These are phyloP conservation scores for Griposia aprilina DNA, from an alignment of 2,888 invertebrate species.

Conservation along the genomic window DNA sequence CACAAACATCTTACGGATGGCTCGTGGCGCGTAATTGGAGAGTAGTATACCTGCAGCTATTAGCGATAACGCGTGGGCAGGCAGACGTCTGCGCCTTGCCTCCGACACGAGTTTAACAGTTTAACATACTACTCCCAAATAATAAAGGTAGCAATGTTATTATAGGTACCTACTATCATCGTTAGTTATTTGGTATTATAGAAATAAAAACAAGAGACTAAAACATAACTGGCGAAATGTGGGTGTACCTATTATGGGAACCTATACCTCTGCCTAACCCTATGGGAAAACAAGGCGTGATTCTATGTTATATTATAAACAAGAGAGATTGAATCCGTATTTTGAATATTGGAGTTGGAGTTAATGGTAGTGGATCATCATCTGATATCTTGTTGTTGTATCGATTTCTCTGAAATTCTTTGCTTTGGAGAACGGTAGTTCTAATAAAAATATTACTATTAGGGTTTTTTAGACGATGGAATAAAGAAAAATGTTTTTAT, in stretches of 20 bases:
- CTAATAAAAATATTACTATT: not conserved
- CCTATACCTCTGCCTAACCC: too few relatives aligned
- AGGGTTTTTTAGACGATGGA: not conserved
- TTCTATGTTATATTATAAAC: not conserved
- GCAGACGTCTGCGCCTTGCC: constrained; percentile 82
- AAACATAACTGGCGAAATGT: too few relatives aligned
- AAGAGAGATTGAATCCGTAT: constrained; percentile 17
- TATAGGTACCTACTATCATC: not conserved
- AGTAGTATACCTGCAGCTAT: constrained; percentile 46
- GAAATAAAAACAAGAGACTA: not conserved
- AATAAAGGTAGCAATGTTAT: constrained; percentile 21
- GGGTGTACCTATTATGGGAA: too few relatives aligned
- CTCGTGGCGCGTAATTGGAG: not conserved
- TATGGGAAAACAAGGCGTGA: too few relatives aligned
- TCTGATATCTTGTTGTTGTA: constrained; percentile 32
- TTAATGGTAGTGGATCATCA: constrained; percentile 6
- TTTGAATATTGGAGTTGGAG: constrained; percentile 9
- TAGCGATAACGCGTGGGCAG: constrained; percentile 78
- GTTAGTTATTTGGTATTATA: not conserved
- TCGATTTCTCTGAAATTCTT: constrained; percentile 7
- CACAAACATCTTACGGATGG: not conserved
- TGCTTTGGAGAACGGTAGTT: not conserved
- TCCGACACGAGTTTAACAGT: constrained; percentile 66
- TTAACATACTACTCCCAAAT: constrained; percentile 75
- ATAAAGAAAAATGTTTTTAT: not conserved